Evolutionary conservation across 2,797 vertebrate genomes (phyloP).

Genomic region (Poecilia gillii): DNA sequence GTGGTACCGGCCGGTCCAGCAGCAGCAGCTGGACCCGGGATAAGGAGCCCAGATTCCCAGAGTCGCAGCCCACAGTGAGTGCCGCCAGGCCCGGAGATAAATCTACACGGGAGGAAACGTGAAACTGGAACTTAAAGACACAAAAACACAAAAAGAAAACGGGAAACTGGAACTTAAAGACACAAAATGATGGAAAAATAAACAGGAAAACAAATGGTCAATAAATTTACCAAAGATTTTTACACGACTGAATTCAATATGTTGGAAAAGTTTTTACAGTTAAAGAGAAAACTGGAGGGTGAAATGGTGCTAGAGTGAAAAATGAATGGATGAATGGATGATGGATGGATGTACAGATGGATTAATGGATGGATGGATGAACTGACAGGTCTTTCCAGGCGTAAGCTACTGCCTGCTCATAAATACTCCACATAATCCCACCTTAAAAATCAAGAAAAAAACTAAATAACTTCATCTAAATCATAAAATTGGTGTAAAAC

Average conservation of each 20-base stretch:
- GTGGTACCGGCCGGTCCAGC: conserved; percentile 56
- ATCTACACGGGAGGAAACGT: conserved; percentile 42
- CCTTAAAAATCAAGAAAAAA: neutral
- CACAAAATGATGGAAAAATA: no score
- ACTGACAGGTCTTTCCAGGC: neutral
- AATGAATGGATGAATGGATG: neutral
- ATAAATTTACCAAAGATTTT: no score
- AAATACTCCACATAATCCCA: neutral
- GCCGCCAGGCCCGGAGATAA: conserved; percentile 75
- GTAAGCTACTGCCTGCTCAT: neutral
- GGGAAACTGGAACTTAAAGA: neutral
- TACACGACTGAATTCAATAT: no score
- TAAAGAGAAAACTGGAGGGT: neutral
- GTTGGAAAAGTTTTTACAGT: no score
- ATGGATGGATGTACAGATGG: neutral
- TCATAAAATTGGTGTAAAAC: neutral
- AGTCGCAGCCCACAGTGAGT: conserved; percentile 71
- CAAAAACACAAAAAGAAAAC: neutral
- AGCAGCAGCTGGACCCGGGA: conserved; percentile 77
- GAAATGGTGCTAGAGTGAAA: neutral
- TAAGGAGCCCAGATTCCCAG: conserved; percentile 68
- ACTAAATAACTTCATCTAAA: neutral
- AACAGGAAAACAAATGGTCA: no score
- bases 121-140: neutral
- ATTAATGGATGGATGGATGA: no score